phyloP scores from a whole-genome alignment of 2,113 vertebrate genomes.

The Phaethon lepturus region DNA sequence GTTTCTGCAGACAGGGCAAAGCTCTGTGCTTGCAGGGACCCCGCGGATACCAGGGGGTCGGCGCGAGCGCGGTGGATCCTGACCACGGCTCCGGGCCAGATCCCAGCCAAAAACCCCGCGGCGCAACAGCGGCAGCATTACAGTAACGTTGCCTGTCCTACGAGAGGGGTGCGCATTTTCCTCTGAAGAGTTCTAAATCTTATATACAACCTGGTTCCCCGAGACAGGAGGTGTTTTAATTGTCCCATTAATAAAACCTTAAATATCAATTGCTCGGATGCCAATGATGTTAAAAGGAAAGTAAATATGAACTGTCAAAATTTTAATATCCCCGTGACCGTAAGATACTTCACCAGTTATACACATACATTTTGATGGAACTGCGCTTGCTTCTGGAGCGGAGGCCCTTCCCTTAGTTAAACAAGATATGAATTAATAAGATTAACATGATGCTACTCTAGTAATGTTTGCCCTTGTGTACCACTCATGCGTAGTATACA shows the following conservation, averaged over 20 bases:
- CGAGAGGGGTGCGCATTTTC: not conserved
- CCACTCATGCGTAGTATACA: slow-evolving; percentile 29
- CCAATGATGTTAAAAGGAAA: not conserved
- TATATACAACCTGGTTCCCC: rapidly evolving
- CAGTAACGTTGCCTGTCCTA: not conserved
- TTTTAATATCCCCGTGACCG: not conserved
- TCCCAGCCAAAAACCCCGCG: not conserved
- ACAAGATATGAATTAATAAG: slow-evolving; percentile 65
- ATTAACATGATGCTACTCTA: slow-evolving; percentile 40
- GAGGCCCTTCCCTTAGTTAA: not conserved
- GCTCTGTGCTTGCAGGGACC: not conserved
- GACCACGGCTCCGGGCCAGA: rapidly evolving
- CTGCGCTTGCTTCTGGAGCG: not conserved
- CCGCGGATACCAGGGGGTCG: rapidly evolving
- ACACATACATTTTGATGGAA: not conserved
- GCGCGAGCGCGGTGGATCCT: not conserved
- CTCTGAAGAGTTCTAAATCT: not conserved
- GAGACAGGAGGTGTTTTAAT: not conserved
- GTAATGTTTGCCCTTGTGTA: slow-evolving; percentile 59
- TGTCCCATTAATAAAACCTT: slow-evolving; percentile 37
- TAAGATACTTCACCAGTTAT: not conserved
- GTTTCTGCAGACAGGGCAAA: not conserved
- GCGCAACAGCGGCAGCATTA: not conserved
- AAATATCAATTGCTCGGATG: not conserved
- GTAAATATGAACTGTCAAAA: not conserved